Evolutionary conservation across 2,797 vertebrate genomes (phyloP).

Genomic region (Spatula clypeata): DNA sequence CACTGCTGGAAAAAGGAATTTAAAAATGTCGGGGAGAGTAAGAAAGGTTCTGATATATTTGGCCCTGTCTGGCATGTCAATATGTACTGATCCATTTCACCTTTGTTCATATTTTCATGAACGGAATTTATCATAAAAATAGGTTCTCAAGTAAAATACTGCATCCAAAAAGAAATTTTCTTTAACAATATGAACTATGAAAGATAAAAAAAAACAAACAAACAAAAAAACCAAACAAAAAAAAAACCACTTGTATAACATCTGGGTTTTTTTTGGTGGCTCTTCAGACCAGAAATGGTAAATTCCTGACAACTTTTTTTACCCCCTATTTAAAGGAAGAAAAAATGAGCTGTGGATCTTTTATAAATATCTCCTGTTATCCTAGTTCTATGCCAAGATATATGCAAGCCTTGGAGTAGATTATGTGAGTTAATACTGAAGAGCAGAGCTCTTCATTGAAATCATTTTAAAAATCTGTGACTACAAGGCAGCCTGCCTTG

Average conservation of each 20-base stretch:
- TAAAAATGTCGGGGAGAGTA: neutral
- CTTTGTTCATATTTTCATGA: neutral
- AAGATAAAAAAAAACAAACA: neutral
- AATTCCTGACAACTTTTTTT: neutral
- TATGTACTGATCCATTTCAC: neutral
- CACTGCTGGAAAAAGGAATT: neutral
- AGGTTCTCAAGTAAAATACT: neutral
- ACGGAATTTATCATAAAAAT: neutral
- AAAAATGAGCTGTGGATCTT: neutral
- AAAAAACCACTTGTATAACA: fast-evolving
- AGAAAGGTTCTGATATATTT: neutral
- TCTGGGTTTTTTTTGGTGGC: neutral
- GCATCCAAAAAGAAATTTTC: neutral
- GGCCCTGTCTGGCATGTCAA: neutral
- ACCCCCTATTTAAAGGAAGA: neutral
- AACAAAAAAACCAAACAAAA: fast-evolving
- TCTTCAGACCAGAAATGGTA: neutral
- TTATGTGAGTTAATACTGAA: neutral
- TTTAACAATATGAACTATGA: fast-evolving
- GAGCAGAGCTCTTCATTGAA: neutral
- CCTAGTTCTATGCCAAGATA: neutral
- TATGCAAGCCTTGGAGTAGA: fast-evolving
- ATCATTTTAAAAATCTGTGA: neutral
- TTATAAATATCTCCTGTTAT: neutral
- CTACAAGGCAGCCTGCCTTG: neutral